Evolutionary conservation across 2,797 vertebrate species (phyloP), one percentile per base, ranked within the genome.

Genomic region (Thaleichthys pacificus): DNA sequence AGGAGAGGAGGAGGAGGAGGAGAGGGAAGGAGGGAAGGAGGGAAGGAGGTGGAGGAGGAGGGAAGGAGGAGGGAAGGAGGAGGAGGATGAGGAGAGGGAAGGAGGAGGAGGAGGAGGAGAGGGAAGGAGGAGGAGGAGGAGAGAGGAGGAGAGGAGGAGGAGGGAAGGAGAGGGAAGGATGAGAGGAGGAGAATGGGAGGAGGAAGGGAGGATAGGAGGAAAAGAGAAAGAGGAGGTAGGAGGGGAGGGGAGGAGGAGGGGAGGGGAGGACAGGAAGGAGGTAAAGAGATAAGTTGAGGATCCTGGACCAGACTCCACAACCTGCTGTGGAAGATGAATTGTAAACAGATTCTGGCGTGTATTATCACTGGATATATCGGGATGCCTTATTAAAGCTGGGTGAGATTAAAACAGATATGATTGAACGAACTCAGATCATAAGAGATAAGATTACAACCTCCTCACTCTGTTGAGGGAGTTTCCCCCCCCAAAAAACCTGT

Each of bases 301-400:
- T 68, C 6, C 22, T 75, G 74, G 70, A 75, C 68, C 71, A 70
- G 77, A 75, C 57, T 73, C 73, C 62, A 73, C 63, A 70, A 68
- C 11, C 67, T 74, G 79, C 74, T 76, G 56, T 17, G 54, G 54
- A 17, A 56, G 54, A 56, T 56, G 15, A 56, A 56, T n/a, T 56
- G 5, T 56, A 9, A 42, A 42, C 38, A 42, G 38, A 42, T 42
- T 42, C 6, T 42, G 38, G 38, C 8, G 38, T 42, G 9, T 12
- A 1, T 42, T 12, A 42, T 42, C 38, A 42, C 38, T 42, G 38
- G 38, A 11, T 42, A 42, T 42, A 42, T 42, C 38, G 38, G 38
- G 38, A 42, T 42, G 38, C 38, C 38, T 42, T 42, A 42, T 42
- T 42, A 42, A 42, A 12, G 3, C 38, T 42, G 38, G 38, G 38